These are phyloP conservation scores for Micromys minutus DNA, from an alignment of 2,113 vertebrate species.

Conservation along the genomic window DNA sequence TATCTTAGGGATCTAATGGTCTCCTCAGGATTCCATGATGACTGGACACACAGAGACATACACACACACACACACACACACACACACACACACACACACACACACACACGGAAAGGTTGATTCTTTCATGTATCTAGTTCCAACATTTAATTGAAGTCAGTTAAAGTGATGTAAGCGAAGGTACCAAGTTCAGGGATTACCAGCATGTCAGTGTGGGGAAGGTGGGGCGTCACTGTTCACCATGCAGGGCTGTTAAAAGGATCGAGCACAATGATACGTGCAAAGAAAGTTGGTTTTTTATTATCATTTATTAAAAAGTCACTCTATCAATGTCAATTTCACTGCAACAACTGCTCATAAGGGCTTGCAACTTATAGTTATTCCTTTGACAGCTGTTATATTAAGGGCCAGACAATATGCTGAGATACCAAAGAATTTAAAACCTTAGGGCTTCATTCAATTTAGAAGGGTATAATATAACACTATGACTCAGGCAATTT, in stretches of 20 bases:
- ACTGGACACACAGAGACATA: not conserved
- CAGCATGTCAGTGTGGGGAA: not conserved
- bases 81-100: not conserved
- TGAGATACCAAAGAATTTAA: not conserved
- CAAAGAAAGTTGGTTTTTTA: not conserved
- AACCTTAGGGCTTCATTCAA: not conserved
- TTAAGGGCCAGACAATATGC: not conserved
- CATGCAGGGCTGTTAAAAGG: not conserved
- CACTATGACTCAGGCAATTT: conserved; percentile 21
- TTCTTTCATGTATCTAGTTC: not conserved
- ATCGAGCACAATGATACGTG: not conserved
- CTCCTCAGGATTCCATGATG: not conserved
- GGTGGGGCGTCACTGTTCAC: not conserved
- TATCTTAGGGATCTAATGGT: not conserved
- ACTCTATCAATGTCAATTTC: not conserved
- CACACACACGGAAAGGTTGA: not conserved
- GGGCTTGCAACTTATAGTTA: fast-evolving
- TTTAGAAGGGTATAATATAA: conserved; percentile 8
- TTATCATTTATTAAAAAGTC: not conserved
- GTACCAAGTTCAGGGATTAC: not conserved
- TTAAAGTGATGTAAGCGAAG: not conserved
- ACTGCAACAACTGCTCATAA: not conserved
- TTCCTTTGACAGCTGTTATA: not conserved
- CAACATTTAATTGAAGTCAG: not conserved
- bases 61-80: not conserved